Conservation (phyloP, 2,888 invertebrate genomes). For the Trichogramma dendrolimi region DNA sequence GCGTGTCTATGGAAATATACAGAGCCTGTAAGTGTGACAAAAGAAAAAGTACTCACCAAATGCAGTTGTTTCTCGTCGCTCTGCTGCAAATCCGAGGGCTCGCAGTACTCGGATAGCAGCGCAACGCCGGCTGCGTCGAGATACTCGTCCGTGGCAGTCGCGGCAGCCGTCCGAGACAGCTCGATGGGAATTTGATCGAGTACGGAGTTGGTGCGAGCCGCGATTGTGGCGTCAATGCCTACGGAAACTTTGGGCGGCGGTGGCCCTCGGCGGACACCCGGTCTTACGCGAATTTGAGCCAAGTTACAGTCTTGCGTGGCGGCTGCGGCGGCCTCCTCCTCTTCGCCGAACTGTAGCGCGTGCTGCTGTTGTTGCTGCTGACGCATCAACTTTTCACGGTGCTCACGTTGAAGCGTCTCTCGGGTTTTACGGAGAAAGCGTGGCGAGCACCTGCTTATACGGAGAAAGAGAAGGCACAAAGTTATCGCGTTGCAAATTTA, state of each 20-base stretch:
- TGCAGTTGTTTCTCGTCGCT: neutral
- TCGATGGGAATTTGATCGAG: conserved; percentile 75
- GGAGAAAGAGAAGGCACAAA: neutral
- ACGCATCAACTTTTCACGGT: conserved; percentile 46
- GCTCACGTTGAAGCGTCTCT: conserved; percentile 46
- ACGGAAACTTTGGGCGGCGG: conserved; percentile 68
- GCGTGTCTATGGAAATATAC: no score
- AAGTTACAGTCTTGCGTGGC: neutral
- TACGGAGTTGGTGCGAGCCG: conserved; percentile 68
- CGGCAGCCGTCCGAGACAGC: conserved; percentile 56
- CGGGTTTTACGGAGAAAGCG: conserved; percentile 59
- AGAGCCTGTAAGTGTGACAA: no score
- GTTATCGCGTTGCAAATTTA: no score
- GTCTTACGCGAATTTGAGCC: conserved; percentile 36
- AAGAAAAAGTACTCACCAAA: no score
- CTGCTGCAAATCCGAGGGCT: conserved; percentile 19
- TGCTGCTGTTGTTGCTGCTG: conserved; percentile 42
- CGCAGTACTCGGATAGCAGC: conserved; percentile 25
- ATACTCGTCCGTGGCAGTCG: conserved; percentile 16
- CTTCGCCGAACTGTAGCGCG: neutral
- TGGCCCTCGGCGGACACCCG: conserved; percentile 49
- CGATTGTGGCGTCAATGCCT: conserved; percentile 74
- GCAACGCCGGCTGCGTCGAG: conserved; percentile 8
- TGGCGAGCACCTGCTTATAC: conserved; percentile 58
- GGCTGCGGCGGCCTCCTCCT: neutral